Conservation (phyloP, 2,888 invertebrate genomes). For the Lamproptera curius region DNA sequence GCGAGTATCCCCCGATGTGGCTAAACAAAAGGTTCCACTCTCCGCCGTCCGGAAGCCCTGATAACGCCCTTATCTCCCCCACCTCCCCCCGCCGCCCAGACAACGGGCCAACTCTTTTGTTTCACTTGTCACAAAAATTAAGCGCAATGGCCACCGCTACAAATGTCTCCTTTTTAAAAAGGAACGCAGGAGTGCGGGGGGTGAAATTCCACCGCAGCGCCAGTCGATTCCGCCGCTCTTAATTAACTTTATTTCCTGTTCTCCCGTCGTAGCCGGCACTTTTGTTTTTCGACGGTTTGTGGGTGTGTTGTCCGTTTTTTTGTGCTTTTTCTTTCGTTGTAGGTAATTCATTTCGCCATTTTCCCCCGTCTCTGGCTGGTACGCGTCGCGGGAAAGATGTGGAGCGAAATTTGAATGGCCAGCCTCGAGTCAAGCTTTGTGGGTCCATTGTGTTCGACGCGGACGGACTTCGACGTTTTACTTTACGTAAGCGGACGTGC, state of each 20-base stretch:
- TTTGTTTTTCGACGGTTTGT: conserved; percentile 56
- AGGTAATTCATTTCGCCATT: too few relatives aligned
- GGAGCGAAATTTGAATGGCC: conserved; percentile 77
- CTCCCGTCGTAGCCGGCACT: conserved; percentile 64
- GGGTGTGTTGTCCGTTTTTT: too few relatives aligned
- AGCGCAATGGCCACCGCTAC: conserved; percentile 75
- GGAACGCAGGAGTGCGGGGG: too few relatives aligned
- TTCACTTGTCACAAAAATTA: conserved; percentile 79
- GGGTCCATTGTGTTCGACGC: conserved; percentile 60
- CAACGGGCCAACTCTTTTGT: conserved; percentile 70
- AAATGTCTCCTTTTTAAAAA: conserved; percentile 74
- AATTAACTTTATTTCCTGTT: conserved; percentile 79
- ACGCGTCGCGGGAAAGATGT: conserved; percentile 76
- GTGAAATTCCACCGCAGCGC: conserved; percentile 77
- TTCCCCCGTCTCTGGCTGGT: conserved; percentile 76
- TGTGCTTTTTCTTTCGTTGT: conserved; percentile 66
- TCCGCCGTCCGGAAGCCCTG: conserved; percentile 68
- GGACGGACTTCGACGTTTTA: conserved; percentile 27
- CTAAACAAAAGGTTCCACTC: conserved; percentile 75
- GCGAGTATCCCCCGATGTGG: conserved; percentile 71
- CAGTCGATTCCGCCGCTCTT: conserved; percentile 78
- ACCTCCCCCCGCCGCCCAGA: conserved; percentile 26
- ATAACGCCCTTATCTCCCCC: conserved; percentile 73
- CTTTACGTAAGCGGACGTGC: conserved; percentile 52
- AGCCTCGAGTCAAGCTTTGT: conserved; percentile 72